Conservation (phyloP, 2,888 invertebrate genomes). For the Athetis lepigone region DNA sequence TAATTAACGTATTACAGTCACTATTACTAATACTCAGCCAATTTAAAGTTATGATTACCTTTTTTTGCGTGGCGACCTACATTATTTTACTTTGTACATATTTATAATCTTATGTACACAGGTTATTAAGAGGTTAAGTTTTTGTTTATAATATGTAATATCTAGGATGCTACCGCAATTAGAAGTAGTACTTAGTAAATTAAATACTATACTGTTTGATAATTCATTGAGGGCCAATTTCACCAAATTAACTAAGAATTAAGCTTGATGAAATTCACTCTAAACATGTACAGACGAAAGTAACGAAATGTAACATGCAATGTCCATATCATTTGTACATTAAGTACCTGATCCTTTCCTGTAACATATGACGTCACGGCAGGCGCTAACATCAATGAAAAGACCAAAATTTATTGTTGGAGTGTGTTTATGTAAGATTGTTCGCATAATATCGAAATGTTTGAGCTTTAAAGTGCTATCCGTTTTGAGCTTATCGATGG, state of each 20-base stretch:
- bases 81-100: too few relatives aligned
- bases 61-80: background rate
- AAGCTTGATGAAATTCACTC: background rate
- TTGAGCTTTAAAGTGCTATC: constrained; percentile 76
- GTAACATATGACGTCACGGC: constrained; percentile 27
- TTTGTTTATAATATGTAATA: too few relatives aligned
- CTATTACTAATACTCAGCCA: too few relatives aligned
- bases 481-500: constrained; percentile 76
- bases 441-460: constrained; percentile 57
- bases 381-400: constrained; percentile 49
- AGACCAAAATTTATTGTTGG: constrained; percentile 42
- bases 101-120: too few relatives aligned
- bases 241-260: too few relatives aligned
- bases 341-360: constrained; percentile 3
- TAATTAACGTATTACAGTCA: too few relatives aligned
- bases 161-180: background rate
- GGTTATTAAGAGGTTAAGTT: too few relatives aligned
- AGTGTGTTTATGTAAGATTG: constrained; percentile 49
- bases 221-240: background rate
- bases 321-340: background rate
- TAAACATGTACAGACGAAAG: too few relatives aligned
- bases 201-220: background rate
- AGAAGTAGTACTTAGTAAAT: background rate
- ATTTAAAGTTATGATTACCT: constrained; percentile 4
- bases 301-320: background rate